These are phyloP conservation scores for Merops nubicus DNA, from an alignment of 2,113 vertebrate genomes.

Conservation along the genomic window DNA sequence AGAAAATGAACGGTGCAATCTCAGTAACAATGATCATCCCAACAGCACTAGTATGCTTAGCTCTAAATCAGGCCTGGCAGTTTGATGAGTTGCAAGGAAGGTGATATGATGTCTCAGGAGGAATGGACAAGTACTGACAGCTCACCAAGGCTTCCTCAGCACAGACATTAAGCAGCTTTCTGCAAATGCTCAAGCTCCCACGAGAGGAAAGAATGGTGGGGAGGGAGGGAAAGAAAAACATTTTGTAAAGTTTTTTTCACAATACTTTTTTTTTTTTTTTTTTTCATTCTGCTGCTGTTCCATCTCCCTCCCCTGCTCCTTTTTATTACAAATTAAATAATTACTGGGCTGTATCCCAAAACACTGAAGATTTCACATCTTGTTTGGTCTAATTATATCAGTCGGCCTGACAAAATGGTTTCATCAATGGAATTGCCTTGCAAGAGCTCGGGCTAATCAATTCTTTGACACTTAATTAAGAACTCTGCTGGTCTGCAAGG, in stretches of 20 bases:
- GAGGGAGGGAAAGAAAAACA: neutral
- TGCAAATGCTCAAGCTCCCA: slow-evolving; percentile 19
- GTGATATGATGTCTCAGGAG: slow-evolving; percentile 25
- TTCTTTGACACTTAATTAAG: slow-evolving; percentile 79
- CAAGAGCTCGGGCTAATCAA: slow-evolving; percentile 72
- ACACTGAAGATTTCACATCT: slow-evolving; percentile 75
- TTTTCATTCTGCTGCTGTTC: neutral
- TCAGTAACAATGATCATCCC: neutral
- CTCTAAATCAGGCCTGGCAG: slow-evolving; percentile 53
- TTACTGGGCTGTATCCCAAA: slow-evolving; percentile 66
- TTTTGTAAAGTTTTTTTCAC: slow-evolving; percentile 14
- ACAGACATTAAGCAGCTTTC: slow-evolving; percentile 43
- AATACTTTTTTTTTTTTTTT: neutral
- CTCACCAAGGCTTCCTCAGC: slow-evolving; percentile 49
- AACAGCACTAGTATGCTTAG: slow-evolving; percentile 30
- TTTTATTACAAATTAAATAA: slow-evolving; percentile 74
- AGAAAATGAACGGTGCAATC: neutral
- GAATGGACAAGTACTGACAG: slow-evolving; percentile 61
- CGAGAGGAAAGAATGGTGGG: neutral
- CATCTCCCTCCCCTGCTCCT: neutral
- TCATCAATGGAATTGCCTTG: slow-evolving; percentile 73
- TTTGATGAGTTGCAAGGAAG: slow-evolving; percentile 51
- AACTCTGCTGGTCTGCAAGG: slow-evolving; percentile 61
- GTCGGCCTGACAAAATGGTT: slow-evolving; percentile 71
- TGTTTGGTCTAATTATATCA: slow-evolving; percentile 77